Base-by-base conservation (phyloP, 2,888 invertebrate genomes). In the Cheilosia pagana region DNA sequence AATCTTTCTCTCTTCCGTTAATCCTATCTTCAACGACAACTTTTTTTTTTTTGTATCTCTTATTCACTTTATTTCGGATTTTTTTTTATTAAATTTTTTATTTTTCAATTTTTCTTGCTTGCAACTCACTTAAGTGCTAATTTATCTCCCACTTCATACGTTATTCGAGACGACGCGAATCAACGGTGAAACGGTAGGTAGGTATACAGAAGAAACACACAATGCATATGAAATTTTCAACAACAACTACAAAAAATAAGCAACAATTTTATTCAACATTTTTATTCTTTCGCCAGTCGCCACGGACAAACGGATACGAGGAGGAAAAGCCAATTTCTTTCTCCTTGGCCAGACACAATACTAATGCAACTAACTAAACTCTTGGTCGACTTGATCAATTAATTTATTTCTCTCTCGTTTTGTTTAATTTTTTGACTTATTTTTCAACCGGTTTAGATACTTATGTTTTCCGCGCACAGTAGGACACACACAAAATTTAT, bases 401-500 rank as follows among this genome's bases (percentile, higher is more conserved):
- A 78, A 74, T 72, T 70, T 52, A 50, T 57, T 74, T 68, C 57
- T 60, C 31, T 35, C 10, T 35, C 31, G 31, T 35, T 67, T 65
- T 19, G 28, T 53, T 23, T 55, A 3, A 52, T 62, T 62, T 65
- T 53, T 48, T 60, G 19, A 39, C 55, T 52, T 63, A 25, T 52
- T 21, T 71, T 48, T 85, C n/a, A 85, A 85, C 85, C 85, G 85
- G 85, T 85, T 85, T 85, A n/a, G n/a, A n/a, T n/a, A 67, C 43
- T 52, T 68, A 41, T 76, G 65, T 71, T 82, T 82, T 77, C 23
- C 70, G 74, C 68, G 55, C 79, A 85, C 59, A 71, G 53, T 59
- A 16, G 21, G 63, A 39, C 23, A 45, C 7, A 45, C 16, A 16
- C 3, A 6, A 16, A n/a, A 41, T 1, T n/a, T 7, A 16, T 8